phyloP scores from a whole-genome alignment of 2,797 vertebrate genomes.

The Hylomyscus alleni region DNA sequence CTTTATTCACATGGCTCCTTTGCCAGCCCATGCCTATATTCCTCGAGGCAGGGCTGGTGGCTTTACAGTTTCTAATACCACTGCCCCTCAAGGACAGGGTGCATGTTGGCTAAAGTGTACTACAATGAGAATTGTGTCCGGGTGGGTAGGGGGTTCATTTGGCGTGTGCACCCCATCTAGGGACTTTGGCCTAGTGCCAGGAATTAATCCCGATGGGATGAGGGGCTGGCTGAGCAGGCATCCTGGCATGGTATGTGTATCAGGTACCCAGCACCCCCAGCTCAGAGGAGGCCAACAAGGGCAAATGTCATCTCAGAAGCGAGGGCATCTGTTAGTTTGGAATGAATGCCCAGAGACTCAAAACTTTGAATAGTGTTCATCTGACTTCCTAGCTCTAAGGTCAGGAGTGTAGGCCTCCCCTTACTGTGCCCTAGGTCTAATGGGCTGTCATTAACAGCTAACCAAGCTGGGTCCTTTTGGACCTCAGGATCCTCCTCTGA shows the following conservation, averaged over 20 bases:
- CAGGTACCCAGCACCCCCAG: too few species aligned
- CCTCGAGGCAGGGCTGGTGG: not conserved
- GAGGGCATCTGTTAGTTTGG: not conserved
- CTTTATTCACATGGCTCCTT: accelerated
- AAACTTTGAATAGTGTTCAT: accelerated
- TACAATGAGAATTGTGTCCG: accelerated
- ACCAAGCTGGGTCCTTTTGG: not conserved
- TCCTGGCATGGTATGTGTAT: accelerated
- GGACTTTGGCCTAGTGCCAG: not conserved
- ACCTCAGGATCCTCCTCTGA: not conserved
- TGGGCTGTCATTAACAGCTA: accelerated
- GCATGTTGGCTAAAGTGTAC: not conserved
- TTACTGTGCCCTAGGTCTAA: not conserved
- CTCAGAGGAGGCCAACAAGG: too few species aligned
- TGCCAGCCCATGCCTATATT: too few species aligned
- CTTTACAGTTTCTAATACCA: accelerated
- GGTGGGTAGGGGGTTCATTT: too few species aligned
- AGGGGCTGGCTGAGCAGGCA: not conserved
- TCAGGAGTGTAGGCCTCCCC: not conserved
- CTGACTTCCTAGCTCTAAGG: not conserved
- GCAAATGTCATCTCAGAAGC: not conserved
- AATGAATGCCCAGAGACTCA: not conserved
- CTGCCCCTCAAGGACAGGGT: not conserved
- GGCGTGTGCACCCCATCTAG: too few species aligned
- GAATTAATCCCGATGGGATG: not conserved